Conservation (phyloP, 2,888 invertebrate species). For the Dicyrtomina minuta region DNA sequence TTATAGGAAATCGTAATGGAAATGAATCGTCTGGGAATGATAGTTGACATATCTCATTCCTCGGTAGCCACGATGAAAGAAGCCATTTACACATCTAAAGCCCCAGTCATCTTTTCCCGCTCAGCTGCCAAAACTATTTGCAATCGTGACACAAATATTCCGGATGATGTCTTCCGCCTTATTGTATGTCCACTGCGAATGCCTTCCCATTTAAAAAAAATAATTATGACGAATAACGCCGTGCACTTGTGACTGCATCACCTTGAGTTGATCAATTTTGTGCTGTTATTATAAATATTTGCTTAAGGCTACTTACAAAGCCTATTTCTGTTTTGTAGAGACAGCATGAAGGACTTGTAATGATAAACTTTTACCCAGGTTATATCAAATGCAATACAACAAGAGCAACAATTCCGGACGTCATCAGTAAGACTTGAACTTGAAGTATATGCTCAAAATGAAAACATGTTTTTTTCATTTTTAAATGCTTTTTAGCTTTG, state of each 20-base stretch:
- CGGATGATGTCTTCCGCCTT: conserved; percentile 63
- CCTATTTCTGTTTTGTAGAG: conserved; percentile 48
- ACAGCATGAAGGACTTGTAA: conserved; percentile 57
- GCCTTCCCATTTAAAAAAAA: conserved; percentile 50
- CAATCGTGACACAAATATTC: conserved; percentile 64
- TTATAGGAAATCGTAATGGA: too few relatives aligned
- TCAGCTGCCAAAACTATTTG: conserved; percentile 65
- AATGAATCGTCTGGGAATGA: conserved; percentile 70
- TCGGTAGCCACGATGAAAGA: conserved; percentile 66
- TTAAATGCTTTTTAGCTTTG: background rate
- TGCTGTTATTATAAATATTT: background rate
- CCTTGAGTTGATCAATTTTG: too few relatives aligned
- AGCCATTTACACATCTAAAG: conserved; percentile 63
- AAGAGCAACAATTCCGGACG: conserved; percentile 55
- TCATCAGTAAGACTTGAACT: conserved; percentile 55
- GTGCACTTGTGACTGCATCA: too few relatives aligned
- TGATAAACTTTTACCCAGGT: conserved; percentile 57
- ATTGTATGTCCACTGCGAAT: too few relatives aligned
- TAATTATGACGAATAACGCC: too few relatives aligned
- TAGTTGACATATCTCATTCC: conserved; percentile 67
- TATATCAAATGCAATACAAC: conserved; percentile 55
- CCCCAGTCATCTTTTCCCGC: conserved; percentile 59
- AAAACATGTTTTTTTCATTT: background rate
- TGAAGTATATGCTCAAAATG: background rate
- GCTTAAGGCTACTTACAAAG: background rate